Base-by-base conservation (phyloP, 2,888 invertebrate species). In the Diloba caeruleocephala region DNA sequence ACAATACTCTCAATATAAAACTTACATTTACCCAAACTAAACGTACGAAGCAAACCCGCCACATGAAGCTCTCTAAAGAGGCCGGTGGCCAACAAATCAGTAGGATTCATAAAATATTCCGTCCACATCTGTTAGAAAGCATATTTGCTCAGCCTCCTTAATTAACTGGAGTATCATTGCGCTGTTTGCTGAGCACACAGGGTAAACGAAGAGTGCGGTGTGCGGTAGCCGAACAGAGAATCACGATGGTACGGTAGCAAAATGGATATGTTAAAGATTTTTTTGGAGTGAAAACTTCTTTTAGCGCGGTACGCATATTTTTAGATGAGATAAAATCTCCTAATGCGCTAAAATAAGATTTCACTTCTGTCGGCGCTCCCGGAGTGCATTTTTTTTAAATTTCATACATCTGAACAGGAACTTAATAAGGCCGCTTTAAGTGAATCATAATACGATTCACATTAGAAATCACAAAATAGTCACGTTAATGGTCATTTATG, bases 121-220 rank as follows among this genome's bases (percentile, higher is more conserved):
- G 66, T 39, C 48, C 78, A 73, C 81, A 74, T 81, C 79, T 82
- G 76, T 78, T 75, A 73, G 71, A 51, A 49, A 65, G 67, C 46
- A 60, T 85, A 68, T 87, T 88, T 87, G 85, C 78, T 17, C 54
- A 61, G 58, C 68, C 76, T 81, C 76, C 87, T 85, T 87, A 88
- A 88, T 88, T 88, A 88, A 81, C 70, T 68, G 76, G 70, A 80
- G 85, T 84, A 87, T 87, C 85, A 76, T 79, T 76, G 71, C 75
- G 66, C 53, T 55, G 80, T 88, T 82, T 84, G 84, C 56, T 33
- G 58, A 34, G 75, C 70, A 84, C 78, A 83, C 79, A 76, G 62
- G 57, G 61, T 50, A 63, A 70, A 60, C 62, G 71, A 57, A 12
- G 55, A 59, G 55, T 59, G 69, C 64, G 71, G 61, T 48, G 67